Conservation (phyloP, 2,888 invertebrate species). For the Pyrochroa serraticornis region DNA sequence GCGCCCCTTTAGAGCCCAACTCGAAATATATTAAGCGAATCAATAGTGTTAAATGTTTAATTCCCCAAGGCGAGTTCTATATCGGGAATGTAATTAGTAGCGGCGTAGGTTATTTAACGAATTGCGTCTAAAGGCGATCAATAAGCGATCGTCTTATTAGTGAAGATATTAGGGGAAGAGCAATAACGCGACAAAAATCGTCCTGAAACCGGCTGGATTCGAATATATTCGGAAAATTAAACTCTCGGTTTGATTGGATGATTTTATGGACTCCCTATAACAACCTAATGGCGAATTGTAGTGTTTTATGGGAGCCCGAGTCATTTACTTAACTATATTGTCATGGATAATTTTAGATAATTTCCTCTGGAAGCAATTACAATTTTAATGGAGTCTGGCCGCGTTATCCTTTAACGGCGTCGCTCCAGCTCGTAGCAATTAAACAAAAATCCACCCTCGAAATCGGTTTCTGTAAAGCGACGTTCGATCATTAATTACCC, state of each 20-base stretch:
- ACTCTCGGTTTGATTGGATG: slow-evolving; percentile 36
- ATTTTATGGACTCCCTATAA: slow-evolving; percentile 32
- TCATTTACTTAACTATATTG: slow-evolving; percentile 29
- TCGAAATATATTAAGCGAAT: slow-evolving; percentile 20
- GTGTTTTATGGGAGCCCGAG: slow-evolving; percentile 33
- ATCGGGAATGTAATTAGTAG: slow-evolving; percentile 24
- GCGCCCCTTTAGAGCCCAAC: not conserved
- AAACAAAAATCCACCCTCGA: too few species aligned
- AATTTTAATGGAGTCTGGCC: slow-evolving; percentile 4
- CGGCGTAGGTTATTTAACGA: slow-evolving; percentile 23
- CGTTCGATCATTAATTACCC: too few species aligned
- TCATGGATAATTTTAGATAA: slow-evolving; percentile 29
- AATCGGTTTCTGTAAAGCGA: too few species aligned
- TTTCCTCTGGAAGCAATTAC: slow-evolving; percentile 24
- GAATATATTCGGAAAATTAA: slow-evolving; percentile 32
- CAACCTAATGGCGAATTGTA: slow-evolving; percentile 34
- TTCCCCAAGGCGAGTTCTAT: slow-evolving; percentile 26
- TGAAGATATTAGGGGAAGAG: not conserved
- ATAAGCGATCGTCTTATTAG: slow-evolving; percentile 19
- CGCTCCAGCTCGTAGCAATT: too few species aligned
- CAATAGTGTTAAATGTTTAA: slow-evolving; percentile 27
- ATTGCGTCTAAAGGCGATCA: slow-evolving; percentile 18
- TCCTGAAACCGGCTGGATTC: slow-evolving; percentile 20
- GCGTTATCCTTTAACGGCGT: not conserved
- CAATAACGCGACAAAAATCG: not conserved